These are phyloP conservation scores for Brachionus asplanchnoidis DNA, from an alignment of 1,140 invertebrate genomes.

Conservation along the genomic window DNA sequence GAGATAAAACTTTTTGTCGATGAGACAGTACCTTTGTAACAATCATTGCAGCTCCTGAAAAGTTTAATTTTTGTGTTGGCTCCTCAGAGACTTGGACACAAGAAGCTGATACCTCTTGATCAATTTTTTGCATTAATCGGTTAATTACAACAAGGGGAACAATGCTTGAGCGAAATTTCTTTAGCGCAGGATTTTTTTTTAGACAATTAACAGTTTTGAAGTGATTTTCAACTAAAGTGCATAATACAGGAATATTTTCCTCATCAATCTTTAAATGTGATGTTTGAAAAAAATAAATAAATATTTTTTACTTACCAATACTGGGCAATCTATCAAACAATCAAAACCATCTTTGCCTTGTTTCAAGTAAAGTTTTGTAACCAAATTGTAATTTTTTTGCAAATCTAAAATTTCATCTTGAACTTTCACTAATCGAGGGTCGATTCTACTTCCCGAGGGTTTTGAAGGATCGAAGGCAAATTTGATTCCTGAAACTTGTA, in stretches of 20 bases:
- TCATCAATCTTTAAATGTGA: slow-evolving; percentile 31
- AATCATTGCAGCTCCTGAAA: neutral
- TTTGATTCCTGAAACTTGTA: slow-evolving; percentile 68
- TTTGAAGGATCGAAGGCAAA: slow-evolving; percentile 77
- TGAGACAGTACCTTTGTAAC: slow-evolving; percentile 23
- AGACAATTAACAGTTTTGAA: neutral
- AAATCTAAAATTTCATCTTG: slow-evolving; percentile 36
- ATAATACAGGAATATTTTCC: slow-evolving; percentile 32
- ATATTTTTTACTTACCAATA: no score
- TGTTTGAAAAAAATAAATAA: no score
- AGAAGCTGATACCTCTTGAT: neutral
- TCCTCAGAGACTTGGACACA: neutral
- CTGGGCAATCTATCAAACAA: neutral
- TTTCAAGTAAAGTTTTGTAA: slow-evolving; percentile 13
- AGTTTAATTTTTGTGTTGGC: neutral
- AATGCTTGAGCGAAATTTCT: slow-evolving; percentile 24
- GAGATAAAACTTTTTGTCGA: neutral
- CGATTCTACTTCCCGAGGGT: slow-evolving; percentile 65
- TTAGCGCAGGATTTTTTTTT: neutral
- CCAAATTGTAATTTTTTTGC: neutral
- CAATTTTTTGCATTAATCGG: neutral
- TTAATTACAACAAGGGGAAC: neutral
- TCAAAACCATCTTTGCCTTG: slow-evolving; percentile 40
- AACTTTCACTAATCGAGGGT: slow-evolving; percentile 49
- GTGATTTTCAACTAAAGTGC: slow-evolving; percentile 40